A percentile compares a stretch with the other conserved stretches of the same genome.
These are phyloP conservation scores for Megaceryle torquata DNA, from an alignment of 2,113 vertebrate species.

Conservation along the genomic window DNA sequence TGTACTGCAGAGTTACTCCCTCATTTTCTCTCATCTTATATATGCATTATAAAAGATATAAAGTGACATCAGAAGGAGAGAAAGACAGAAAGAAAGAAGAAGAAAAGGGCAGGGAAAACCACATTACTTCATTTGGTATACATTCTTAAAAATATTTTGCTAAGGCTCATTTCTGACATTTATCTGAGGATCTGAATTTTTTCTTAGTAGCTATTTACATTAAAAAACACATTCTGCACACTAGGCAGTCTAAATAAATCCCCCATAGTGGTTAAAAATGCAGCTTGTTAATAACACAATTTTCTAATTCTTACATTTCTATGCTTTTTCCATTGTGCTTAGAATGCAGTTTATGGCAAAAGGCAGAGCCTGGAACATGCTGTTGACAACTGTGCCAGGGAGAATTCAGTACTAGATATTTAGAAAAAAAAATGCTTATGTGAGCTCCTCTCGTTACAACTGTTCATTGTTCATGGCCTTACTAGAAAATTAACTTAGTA, in stretches of 20 bases:
- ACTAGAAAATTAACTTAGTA: background rate
- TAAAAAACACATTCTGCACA: constrained; percentile 42
- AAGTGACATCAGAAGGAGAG: background rate
- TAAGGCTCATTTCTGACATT: constrained; percentile 31
- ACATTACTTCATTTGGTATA: background rate
- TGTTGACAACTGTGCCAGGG: background rate
- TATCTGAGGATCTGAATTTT: constrained; percentile 21
- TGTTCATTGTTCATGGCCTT: background rate
- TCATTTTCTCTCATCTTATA: background rate
- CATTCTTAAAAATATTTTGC: constrained; percentile 6
- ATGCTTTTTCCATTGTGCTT: constrained; percentile 73
- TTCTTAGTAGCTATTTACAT: constrained; percentile 27
- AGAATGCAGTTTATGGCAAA: constrained; percentile 58
- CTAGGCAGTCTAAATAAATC: constrained; percentile 34
- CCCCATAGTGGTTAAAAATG: constrained; percentile 19
- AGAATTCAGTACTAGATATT: constrained; percentile 25
- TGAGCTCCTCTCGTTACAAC: background rate
- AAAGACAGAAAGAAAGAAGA: background rate
- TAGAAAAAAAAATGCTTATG: background rate
- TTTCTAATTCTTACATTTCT: constrained; percentile 71
- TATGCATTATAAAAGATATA: constrained; percentile 16
- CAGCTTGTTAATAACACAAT: constrained; percentile 57
- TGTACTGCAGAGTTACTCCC: constrained; percentile 29
- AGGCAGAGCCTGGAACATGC: constrained; percentile 23
- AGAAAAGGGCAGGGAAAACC: background rate